A percentile compares a stretch with the other conserved stretches of the same genome.
Conservation (phyloP, 2,113 vertebrate species). For the Delphinus delphis region DNA sequence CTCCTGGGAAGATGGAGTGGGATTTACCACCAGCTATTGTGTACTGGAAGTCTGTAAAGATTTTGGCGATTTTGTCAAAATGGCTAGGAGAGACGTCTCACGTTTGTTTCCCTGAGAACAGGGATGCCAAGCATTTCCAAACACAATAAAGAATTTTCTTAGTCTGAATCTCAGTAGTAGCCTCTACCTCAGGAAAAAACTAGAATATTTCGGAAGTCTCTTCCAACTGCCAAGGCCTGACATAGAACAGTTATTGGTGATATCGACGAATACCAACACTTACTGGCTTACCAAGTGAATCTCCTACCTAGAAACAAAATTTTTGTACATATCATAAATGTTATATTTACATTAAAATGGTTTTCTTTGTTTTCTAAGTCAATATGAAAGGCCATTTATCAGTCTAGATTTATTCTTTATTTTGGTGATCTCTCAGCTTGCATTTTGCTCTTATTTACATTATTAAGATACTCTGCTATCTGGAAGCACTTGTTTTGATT, state of each 20-base stretch:
- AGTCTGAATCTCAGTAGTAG: neutral
- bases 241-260: neutral
- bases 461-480: neutral
- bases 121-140: neutral
- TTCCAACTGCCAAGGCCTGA: neutral
- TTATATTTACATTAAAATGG: neutral
- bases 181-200: neutral
- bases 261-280: neutral
- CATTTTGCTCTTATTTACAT: neutral
- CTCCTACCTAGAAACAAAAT: neutral
- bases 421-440: neutral
- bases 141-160: neutral
- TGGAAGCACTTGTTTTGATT: neutral
- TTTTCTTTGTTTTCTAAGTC: constrained; percentile 3
- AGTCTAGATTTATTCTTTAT: neutral
- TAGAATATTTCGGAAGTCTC: neutral
- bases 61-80: neutral
- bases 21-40: neutral
- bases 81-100: neutral
- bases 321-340: neutral
- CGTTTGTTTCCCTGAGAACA: neutral
- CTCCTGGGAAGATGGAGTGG: neutral
- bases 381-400: neutral
- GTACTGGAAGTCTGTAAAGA: neutral
- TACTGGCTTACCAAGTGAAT: neutral